Conservation (phyloP, 1,140 invertebrate species). For the Matsumurasca onukii region DNA sequence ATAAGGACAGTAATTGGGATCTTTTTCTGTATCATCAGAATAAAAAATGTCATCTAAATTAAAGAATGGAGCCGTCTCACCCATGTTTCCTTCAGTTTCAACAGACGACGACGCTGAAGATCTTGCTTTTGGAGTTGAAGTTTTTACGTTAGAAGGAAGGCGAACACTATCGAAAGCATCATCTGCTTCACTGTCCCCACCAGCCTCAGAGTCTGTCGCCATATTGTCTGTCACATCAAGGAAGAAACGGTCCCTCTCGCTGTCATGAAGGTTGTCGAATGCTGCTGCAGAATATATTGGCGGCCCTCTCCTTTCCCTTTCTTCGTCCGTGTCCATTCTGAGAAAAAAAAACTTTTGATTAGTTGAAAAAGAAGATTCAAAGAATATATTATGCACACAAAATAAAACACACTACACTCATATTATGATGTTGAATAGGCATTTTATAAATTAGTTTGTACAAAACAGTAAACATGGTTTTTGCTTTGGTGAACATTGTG, state of each 20-base stretch:
- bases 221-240: background rate
- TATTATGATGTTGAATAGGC: too few species aligned
- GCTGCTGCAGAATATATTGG: background rate
- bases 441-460: too few species aligned
- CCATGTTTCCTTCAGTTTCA: background rate
- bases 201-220: background rate
- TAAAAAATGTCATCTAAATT: background rate
- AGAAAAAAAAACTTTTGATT: background rate
- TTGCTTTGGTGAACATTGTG: too few species aligned
- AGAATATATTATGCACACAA: too few species aligned
- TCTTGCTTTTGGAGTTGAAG: background rate
- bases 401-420: too few species aligned
- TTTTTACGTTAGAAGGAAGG: background rate
- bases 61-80: background rate
- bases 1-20: too few species aligned
- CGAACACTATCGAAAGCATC: background rate
- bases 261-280: background rate
- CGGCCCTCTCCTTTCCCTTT: background rate
- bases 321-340: background rate
- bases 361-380: too few species aligned
- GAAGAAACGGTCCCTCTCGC: background rate
- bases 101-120: background rate
- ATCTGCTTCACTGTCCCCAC: background rate
- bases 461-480: too few species aligned
- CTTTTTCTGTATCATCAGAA: background rate